phyloP scores from a whole-genome alignment of 2,797 vertebrate genomes.

The Myotis pilosus region DNA sequence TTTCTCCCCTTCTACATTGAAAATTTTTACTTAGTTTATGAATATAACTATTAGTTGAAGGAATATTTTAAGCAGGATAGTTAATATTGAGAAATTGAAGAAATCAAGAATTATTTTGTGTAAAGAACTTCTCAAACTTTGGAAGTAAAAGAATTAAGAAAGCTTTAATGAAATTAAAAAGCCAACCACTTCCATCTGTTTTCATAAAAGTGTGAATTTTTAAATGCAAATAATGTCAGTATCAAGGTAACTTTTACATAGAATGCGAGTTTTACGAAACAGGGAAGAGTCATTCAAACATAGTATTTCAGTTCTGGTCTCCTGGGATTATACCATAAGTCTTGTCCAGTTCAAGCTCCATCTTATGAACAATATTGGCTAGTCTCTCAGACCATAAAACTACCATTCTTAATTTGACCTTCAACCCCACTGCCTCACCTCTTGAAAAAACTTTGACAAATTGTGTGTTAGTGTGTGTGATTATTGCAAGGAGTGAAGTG shows the following conservation, averaged over 20 bases:
- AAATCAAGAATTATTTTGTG: background rate
- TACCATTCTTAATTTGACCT: conserved; percentile 57
- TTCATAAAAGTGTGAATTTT: background rate
- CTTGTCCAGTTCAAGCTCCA: background rate
- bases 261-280: conserved; percentile 28
- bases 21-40: background rate
- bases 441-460: conserved; percentile 66
- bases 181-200: background rate
- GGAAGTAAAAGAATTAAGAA: conserved; percentile 30
- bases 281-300: background rate
- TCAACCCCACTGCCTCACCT: conserved; percentile 16
- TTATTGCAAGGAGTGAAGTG: conserved; percentile 52
- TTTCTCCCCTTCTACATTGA: background rate
- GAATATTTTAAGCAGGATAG: background rate
- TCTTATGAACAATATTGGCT: background rate
- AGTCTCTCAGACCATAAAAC: conserved; percentile 54
- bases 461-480: conserved; percentile 39
- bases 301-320: background rate
- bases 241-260: background rate
- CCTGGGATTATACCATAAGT: background rate
- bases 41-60: background rate
- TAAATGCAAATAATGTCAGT: background rate
- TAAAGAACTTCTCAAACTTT: background rate
- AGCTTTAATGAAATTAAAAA: conserved; percentile 12
- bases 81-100: conserved; percentile 31